Evolutionary conservation across 1,140 invertebrate species (phyloP).

Genomic region (Teleogryllus occipitalis): DNA sequence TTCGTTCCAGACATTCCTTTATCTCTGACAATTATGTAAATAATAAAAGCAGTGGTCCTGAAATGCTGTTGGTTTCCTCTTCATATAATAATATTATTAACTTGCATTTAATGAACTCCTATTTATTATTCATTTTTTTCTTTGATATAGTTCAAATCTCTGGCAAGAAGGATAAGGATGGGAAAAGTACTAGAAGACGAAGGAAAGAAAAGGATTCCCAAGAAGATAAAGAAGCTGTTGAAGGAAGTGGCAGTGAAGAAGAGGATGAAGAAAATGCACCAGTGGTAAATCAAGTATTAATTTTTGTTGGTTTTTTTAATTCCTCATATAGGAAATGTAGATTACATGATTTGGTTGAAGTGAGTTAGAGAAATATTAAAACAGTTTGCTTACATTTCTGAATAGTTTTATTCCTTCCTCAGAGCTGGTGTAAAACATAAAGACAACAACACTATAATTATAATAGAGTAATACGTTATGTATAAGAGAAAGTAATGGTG

Average conservation of each 20-base stretch:
- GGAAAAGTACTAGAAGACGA: constrained; percentile 33
- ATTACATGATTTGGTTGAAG: too few relatives aligned
- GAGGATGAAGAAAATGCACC: constrained; percentile 26
- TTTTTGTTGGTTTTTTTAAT: not conserved
- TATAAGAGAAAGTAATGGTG: not conserved
- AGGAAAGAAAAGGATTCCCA: constrained; percentile 32
- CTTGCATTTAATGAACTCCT: not conserved
- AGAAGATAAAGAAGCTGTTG: constrained; percentile 24
- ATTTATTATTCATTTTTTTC: not conserved
- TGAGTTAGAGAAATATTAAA: not conserved
- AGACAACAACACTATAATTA: not conserved
- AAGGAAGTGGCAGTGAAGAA: constrained; percentile 30
- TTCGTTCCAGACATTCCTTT: too few relatives aligned
- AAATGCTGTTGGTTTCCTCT: too few relatives aligned
- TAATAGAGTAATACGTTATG: not conserved
- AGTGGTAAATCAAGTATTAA: too few relatives aligned
- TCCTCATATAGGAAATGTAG: not conserved
- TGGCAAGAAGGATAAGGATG: constrained; percentile 43
- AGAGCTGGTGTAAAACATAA: too few relatives aligned
- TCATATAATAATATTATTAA: too few relatives aligned
- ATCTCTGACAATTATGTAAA: too few relatives aligned
- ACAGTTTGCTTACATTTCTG: not conserved
- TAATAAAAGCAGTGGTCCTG: too few relatives aligned
- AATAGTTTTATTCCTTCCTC: too few relatives aligned
- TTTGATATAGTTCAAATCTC: constrained; percentile 39